Evolutionary conservation across 2,888 invertebrate species (phyloP), one percentile per base, ranked within the genome.

Genomic region (Dioctria rufipes): DNA sequence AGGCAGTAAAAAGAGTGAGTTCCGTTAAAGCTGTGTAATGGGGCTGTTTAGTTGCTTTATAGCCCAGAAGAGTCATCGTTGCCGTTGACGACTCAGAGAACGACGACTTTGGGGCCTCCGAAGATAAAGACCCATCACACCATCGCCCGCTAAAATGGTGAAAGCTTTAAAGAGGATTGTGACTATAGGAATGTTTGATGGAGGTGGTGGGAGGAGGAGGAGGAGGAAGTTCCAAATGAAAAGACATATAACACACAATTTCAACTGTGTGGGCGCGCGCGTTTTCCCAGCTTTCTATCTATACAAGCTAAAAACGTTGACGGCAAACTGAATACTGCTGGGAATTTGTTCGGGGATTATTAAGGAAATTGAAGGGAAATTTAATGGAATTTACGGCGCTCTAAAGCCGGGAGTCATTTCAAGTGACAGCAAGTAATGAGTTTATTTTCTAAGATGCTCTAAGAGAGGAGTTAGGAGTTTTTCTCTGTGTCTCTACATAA

Each of bases 41-140:
- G 80, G 71, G 80, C 73, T 60, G 71, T 80, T 80, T 80, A 80
- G 80, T 80, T 80, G 80, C 61, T 80, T 73, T 80, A 80, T 80
- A 49, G 58, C 49, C 51, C 40, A 49, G 63, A 77, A 61, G 46
- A 63, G 63, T 40, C 77, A 61, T 77, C 39, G 69, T 60, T 71
- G 80, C 46, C 71, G 61, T 80, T 80, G 73, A 80, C 71, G 73
- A 71, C 73, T 51, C 63, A 25, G 51, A 60, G 61, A 73, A 73
- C 63, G 60, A 73, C 80, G 25, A 60, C 69, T 39, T 80, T 46
- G 42, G 49, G 49, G 25, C 25, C 25, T 25, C 73, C 61, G 58
- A 65, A 80, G 66, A 73, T 80, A 75, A 73, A 65, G 65, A 80
- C 6, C n/a, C 75, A 25, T 40, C 58, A 13, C 13, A 25, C 25